Percentiles rank a stretch among this genome's conserved stretches.
These are phyloP conservation scores for Cryptoleucopteryx plumbea DNA, from an alignment of 2,113 vertebrate species.

Conservation along the genomic window DNA sequence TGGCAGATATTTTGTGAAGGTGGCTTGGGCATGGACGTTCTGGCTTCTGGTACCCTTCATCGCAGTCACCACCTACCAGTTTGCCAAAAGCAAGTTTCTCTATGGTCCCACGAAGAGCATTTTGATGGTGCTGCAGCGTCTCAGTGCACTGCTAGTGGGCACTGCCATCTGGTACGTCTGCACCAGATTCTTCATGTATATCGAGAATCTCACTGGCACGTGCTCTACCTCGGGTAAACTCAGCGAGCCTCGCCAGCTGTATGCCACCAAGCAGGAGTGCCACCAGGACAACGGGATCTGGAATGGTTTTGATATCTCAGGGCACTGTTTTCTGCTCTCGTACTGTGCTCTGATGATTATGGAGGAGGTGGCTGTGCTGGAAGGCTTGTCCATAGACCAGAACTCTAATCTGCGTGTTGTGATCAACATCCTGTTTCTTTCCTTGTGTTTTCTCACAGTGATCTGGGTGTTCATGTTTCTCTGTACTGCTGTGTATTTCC, in stretches of 20 bases:
- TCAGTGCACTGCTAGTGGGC: constrained; percentile 81
- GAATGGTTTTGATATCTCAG: constrained; percentile 91
- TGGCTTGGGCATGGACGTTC: constrained; percentile 95
- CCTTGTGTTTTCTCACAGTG: constrained; percentile 76
- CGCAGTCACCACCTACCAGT: constrained; percentile 74
- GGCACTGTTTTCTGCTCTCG: constrained; percentile 91
- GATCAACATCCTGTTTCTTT: constrained; percentile 77
- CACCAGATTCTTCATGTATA: constrained; percentile 79
- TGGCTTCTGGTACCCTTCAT: constrained; percentile 91
- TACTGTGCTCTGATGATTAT: constrained; percentile 89
- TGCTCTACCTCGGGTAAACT: constrained; percentile 66
- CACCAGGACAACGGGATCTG: constrained; percentile 76
- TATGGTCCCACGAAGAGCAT: constrained; percentile 59
- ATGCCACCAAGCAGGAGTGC: constrained; percentile 77
- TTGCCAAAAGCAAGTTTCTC: background rate
- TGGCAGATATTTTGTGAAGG: constrained; percentile 92
- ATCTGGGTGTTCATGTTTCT: constrained; percentile 93
- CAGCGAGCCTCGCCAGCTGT: background rate
- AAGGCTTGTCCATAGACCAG: constrained; percentile 55
- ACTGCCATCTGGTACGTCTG: constrained; percentile 85
- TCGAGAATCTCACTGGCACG: constrained; percentile 83
- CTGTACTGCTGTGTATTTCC: constrained; percentile 93
- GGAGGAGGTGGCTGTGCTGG: constrained; percentile 86
- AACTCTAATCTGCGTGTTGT: constrained; percentile 34
- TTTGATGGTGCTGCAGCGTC: constrained; percentile 69